Evolutionary conservation across 2,888 invertebrate genomes (phyloP).

Genomic region (Allacma fusca): DNA sequence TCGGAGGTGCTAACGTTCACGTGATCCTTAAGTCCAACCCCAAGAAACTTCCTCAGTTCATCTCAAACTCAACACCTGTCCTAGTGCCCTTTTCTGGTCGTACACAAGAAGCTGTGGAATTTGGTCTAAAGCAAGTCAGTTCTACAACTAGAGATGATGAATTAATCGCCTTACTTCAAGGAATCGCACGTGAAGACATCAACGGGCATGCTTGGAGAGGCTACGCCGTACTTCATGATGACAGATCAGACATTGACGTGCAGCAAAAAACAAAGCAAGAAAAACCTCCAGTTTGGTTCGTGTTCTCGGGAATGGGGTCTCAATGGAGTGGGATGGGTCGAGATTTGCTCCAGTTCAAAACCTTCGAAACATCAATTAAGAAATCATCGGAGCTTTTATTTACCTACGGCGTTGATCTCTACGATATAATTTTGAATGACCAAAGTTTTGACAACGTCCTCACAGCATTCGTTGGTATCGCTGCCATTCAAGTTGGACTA

Average conservation of each 20-base stretch:
- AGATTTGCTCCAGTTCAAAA: conserved; percentile 81
- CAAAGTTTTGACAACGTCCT: conserved; percentile 83
- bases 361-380: conserved; percentile 80
- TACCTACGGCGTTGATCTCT: conserved; percentile 83
- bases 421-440: conserved; percentile 79
- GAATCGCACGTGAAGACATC: conserved; percentile 75
- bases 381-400: conserved; percentile 79
- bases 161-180: conserved; percentile 78
- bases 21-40: conserved; percentile 72
- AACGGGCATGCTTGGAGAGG: conserved; percentile 83
- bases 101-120: conserved; percentile 74
- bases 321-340: conserved; percentile 85
- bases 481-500: conserved; percentile 95
- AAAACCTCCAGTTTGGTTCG: conserved; percentile 87
- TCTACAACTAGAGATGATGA: conserved; percentile 73
- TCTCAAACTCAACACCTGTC: conserved; percentile 64
- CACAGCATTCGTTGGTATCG: conserved; percentile 91
- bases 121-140: conserved; percentile 50
- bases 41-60: conserved; percentile 64
- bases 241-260: conserved; percentile 60
- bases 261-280: conserved; percentile 56
- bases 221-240: conserved; percentile 70
- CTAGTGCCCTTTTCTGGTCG: conserved; percentile 84
- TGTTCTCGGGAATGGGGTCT: conserved; percentile 98
- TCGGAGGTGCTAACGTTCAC: conserved; percentile 94